phyloP scores from a whole-genome alignment of 2,113 vertebrate genomes.

The Tupaia tana region DNA sequence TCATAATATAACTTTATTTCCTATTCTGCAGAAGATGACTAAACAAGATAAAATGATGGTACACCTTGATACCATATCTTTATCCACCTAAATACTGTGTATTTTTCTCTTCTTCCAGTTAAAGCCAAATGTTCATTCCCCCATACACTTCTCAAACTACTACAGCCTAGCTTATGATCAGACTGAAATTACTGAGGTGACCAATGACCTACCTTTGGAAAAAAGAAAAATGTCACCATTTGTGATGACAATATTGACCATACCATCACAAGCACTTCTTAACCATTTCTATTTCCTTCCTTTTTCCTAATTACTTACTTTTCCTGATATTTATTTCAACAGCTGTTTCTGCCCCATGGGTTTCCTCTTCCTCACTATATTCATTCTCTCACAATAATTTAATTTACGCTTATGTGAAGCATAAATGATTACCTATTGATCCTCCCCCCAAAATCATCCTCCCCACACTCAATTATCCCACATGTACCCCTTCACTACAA shows the following conservation, averaged over 20 bases:
- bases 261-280: background rate
- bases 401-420: background rate
- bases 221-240: background rate
- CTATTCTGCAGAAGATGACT: background rate
- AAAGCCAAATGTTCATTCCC: conserved; percentile 1
- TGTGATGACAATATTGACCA: background rate
- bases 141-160: background rate
- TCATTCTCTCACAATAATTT: background rate
- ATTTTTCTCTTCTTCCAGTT: conserved; percentile 16
- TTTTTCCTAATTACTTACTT: background rate
- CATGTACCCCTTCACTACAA: background rate
- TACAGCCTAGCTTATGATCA: background rate
- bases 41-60: background rate
- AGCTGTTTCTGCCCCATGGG: background rate
- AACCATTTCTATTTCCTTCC: background rate
- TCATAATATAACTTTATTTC: background rate
- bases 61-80: background rate
- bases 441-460: background rate
- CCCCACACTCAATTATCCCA: background rate
- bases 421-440: background rate
- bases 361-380: background rate
- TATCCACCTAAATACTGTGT: background rate
- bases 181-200: background rate
- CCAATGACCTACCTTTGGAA: background rate
- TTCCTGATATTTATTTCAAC: background rate